Evolutionary conservation across 2,888 invertebrate genomes (phyloP).

Genomic region (Folsomia candida): DNA sequence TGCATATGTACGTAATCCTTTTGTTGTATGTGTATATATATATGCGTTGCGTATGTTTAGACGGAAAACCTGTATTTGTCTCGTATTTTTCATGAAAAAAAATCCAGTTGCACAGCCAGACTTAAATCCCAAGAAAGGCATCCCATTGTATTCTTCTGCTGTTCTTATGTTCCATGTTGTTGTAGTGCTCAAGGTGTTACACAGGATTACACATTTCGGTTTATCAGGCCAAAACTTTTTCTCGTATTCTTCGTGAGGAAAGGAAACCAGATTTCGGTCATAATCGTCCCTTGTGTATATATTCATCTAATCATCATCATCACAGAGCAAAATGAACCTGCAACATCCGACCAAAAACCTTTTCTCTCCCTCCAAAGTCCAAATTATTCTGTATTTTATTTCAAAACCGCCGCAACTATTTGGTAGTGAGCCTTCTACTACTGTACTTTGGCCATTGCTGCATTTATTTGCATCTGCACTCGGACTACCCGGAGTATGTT

Average conservation of each 20-base stretch:
- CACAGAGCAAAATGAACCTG: neutral
- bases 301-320: slow-evolving; percentile 9
- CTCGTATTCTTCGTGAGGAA: slow-evolving; percentile 4
- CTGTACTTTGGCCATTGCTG: too few species aligned
- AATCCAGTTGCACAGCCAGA: neutral
- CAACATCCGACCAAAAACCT: too few species aligned
- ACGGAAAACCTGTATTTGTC: slow-evolving; percentile 2
- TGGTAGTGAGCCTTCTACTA: too few species aligned
- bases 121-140: neutral
- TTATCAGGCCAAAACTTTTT: neutral
- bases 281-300: neutral
- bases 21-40: neutral
- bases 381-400: too few species aligned
- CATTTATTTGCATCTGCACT: slow-evolving; percentile 1
- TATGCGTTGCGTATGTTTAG: neutral
- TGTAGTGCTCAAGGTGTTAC: neutral
- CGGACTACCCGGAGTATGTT: neutral
- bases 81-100: neutral
- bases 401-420: too few species aligned
- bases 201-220: neutral
- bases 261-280: slow-evolving; percentile 17
- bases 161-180: neutral
- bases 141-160: neutral
- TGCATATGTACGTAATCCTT: neutral
- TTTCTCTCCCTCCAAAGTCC: too few species aligned